Percentiles rank a stretch among this genome's conserved stretches.
These are phyloP conservation scores for Cheirogaleus medius DNA, from an alignment of 2,113 vertebrate species.

Conservation along the genomic window DNA sequence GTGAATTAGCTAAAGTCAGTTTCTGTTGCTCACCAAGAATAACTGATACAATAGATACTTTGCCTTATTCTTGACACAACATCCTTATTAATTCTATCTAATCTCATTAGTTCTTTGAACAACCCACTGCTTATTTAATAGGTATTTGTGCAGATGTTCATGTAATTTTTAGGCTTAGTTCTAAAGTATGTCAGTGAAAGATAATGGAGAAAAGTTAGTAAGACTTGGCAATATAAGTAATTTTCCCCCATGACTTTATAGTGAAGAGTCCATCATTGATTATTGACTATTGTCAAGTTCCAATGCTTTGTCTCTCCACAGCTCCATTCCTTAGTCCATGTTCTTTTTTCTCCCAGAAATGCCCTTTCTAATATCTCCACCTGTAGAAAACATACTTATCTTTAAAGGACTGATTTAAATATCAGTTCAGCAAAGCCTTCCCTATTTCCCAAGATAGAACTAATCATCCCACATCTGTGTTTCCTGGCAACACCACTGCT, in stretches of 20 bases:
- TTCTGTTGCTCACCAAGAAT: not conserved
- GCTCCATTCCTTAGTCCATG: not conserved
- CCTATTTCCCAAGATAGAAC: slow-evolving; percentile 30
- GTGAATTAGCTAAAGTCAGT: not conserved
- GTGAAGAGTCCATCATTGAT: not conserved
- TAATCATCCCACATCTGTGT: slow-evolving; percentile 31
- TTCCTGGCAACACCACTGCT: not conserved
- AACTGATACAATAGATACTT: not conserved
- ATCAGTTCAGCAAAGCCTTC: slow-evolving; percentile 1
- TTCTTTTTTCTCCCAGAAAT: slow-evolving; percentile 22
- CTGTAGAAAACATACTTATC: not conserved
- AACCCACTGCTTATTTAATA: not conserved
- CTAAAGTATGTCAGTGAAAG: slow-evolving; percentile 45
- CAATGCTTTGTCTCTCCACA: not conserved
- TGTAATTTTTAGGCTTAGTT: not conserved
- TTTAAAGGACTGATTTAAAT: slow-evolving; percentile 36
- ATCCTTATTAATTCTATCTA: not conserved
- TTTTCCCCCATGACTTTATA: not conserved
- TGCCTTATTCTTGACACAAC: not conserved
- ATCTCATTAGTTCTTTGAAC: not conserved
- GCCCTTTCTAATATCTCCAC: not conserved
- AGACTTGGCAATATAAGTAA: not conserved
- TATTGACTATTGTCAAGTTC: not conserved
- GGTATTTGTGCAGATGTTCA: not conserved
- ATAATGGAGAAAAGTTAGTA: not conserved